Evolutionary conservation across 2,113 vertebrate species (phyloP).

Genomic region (Crotalus horridus): DNA sequence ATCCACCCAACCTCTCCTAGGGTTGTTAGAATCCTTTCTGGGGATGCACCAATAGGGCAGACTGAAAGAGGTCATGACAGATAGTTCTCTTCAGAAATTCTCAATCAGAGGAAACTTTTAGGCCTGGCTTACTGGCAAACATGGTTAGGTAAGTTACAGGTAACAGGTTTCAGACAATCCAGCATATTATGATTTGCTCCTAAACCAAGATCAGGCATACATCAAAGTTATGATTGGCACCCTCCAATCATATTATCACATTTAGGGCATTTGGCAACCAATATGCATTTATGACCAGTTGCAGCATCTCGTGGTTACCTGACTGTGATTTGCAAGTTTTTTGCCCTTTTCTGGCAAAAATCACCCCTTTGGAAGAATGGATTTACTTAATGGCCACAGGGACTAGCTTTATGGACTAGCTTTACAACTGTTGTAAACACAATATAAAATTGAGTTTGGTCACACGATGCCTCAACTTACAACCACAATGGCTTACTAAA

Average conservation of each 20-base stretch:
- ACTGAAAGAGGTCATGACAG: not conserved
- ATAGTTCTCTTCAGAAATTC: not conserved
- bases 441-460: not conserved
- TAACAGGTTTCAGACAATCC: not conserved
- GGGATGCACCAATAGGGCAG: not conserved
- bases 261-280: not conserved
- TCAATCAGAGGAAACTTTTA: not conserved
- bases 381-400: not conserved
- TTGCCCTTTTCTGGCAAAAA: not conserved
- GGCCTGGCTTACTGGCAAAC: not conserved
- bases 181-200: not conserved
- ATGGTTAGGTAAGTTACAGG: not conserved
- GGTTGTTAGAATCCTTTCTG: not conserved
- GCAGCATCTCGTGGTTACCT: not conserved
- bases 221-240: not conserved
- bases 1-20: not conserved
- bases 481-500: not conserved
- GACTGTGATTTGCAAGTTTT: not conserved
- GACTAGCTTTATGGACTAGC: not conserved
- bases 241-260: not conserved
- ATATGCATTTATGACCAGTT: not conserved
- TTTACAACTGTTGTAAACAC: not conserved
- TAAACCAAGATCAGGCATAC: not conserved
- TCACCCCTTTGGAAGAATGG: not conserved
- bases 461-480: not conserved